Percentiles rank a stretch among this genome's conserved stretches.
Evolutionary conservation across 1,140 invertebrate species (phyloP).

Genomic region (Manduca sexta): DNA sequence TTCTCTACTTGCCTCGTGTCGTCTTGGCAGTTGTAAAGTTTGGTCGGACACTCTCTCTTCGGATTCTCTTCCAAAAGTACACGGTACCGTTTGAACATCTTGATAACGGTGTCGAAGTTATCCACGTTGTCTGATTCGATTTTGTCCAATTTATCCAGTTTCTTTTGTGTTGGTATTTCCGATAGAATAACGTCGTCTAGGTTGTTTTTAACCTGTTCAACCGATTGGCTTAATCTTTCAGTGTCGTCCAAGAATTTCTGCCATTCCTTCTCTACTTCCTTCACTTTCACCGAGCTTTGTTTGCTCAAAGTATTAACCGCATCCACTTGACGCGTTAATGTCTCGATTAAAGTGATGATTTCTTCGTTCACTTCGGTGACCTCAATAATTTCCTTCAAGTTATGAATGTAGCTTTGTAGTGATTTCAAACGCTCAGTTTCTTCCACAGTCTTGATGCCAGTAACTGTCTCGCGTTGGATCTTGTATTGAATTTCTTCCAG

Average conservation of each 20-base stretch:
- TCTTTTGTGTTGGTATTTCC: conserved; percentile 75
- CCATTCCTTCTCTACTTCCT: conserved; percentile 79
- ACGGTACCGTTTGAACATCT: conserved; percentile 45
- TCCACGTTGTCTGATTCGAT: conserved; percentile 75
- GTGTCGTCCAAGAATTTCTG: conserved; percentile 78
- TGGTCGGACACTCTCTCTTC: conserved; percentile 76
- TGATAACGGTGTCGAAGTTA: conserved; percentile 39
- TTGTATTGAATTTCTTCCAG: conserved; percentile 88
- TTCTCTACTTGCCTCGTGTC: conserved; percentile 80
- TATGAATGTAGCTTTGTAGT: conserved; percentile 45
- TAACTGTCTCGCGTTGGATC: conserved; percentile 73
- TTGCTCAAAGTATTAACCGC: conserved; percentile 77
- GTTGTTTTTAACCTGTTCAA: conserved; percentile 73
- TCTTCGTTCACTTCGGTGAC: conserved; percentile 60
- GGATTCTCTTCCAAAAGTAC: conserved; percentile 43
- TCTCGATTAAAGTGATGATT: conserved; percentile 61
- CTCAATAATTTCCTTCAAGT: conserved; percentile 54
- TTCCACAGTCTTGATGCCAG: conserved; percentile 30
- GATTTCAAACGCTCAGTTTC: conserved; percentile 43
- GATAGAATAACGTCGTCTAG: conserved; percentile 75
- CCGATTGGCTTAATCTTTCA: conserved; percentile 68
- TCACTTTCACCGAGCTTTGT: conserved; percentile 76
- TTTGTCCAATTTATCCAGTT: conserved; percentile 78
- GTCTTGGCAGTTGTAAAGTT: conserved; percentile 78
- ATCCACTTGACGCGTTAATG: conserved; percentile 59